phyloP scores from a whole-genome alignment of 2,113 vertebrate genomes.

The Tichodroma muraria region DNA sequence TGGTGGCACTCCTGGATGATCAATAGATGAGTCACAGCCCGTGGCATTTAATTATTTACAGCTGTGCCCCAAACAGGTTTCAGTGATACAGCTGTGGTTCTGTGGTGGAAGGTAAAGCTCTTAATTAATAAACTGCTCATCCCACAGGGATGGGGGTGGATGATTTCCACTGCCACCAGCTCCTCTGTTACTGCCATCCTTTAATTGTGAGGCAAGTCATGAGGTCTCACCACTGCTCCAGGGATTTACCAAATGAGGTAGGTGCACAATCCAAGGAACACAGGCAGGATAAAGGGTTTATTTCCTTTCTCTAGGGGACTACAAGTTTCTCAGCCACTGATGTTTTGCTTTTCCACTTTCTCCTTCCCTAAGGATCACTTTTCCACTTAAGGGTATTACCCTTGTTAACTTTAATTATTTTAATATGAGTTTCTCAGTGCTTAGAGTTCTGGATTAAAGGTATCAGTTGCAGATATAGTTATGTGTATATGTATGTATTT shows the following conservation, averaged over 20 bases:
- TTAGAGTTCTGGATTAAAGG: neutral
- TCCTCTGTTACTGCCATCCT: neutral
- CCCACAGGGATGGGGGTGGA: accelerated
- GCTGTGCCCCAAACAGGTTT: neutral
- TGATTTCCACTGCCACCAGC: neutral
- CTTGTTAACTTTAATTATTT: neutral
- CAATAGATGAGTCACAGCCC: neutral
- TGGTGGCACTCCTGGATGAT: neutral
- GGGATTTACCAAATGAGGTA: neutral
- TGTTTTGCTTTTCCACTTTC: neutral
- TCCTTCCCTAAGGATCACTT: neutral
- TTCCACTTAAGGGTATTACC: neutral
- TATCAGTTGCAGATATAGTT: neutral
- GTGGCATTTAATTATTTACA: neutral
- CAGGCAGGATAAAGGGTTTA: neutral
- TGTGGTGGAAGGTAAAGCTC: neutral
- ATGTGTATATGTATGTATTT: neutral
- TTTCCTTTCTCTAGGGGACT: neutral
- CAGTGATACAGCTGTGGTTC: neutral
- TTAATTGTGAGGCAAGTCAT: neutral
- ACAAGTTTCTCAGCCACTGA: neutral
- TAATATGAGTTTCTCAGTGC: neutral
- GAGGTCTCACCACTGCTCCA: neutral
- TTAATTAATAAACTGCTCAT: neutral
- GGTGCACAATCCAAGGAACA: neutral